Base-by-base conservation (phyloP, 1,140 invertebrate species). In the Euwallacea fornicatus region DNA sequence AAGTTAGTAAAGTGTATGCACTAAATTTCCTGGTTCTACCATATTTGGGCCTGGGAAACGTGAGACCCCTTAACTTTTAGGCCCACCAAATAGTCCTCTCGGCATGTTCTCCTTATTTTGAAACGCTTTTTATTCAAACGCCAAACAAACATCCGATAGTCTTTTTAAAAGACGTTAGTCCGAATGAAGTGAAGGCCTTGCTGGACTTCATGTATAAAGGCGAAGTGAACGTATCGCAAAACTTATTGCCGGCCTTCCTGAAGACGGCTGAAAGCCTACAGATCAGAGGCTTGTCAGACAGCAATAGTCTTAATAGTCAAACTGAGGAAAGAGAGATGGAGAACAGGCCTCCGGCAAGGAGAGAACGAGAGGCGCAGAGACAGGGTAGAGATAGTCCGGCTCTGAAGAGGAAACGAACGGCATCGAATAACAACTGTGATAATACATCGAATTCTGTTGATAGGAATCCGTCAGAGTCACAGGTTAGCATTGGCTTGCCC, bases 61-160 rank as follows among this genome's bases (percentile, higher is more conserved):
- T 33, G 21, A 33, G 21, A 33, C 21, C 21, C 21, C 21, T 33
- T 33, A 33, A 62, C 43, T 68, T 72, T 72, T 50, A 94, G 86
- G 94, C 94, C 75, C 95, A 97, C 84, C 94, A 96, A 84, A 93
- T 93, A 67, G 94, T 96, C 82, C 85, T 97, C 62, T 96, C 94
- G 55, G 94, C 95, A 74, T 96, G 94, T 85, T 96, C 93, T 84
- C 93, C 94, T 65, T 97, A 96, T 85, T 97, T 97, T 84, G 93
- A 96, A 86, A 92, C 88, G 82, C 90, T 97, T 83, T 95, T 97
- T 83, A 86, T 95, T 76, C 90, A 93, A 84, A 96, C 95, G 83
- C 89, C 87, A 74, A 93, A 95, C 85, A 92, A 93, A 80, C 93
- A 96, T 85, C 93, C 93, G 56, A 95, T 95, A 79, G 93, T 96